Conservation (phyloP, 37 sponge, comb jelly and placozoan species). For the Beroe ovata region DNA sequence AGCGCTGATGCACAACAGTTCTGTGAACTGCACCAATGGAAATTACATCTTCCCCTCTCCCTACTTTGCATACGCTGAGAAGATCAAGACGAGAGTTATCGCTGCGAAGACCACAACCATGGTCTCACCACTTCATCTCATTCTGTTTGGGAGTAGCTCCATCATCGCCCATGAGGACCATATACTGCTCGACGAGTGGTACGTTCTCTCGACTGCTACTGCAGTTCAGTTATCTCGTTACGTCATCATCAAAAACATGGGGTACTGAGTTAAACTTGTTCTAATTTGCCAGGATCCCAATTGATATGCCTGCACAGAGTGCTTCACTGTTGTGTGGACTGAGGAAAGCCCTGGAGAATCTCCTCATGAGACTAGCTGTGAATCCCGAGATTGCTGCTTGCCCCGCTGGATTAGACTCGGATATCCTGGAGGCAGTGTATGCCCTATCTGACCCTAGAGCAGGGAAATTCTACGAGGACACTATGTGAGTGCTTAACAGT, state of each 20-base stretch:
- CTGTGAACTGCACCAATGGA: conserved; percentile 77
- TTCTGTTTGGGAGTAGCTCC: conserved; percentile 74
- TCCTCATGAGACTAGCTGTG: conserved; percentile 72
- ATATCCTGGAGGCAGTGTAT: conserved; percentile 52
- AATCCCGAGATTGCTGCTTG: conserved; percentile 69
- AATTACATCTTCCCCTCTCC: conserved; percentile 78
- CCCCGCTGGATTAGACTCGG: conserved; percentile 44
- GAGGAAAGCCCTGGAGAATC: conserved; percentile 74
- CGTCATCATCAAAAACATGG: too few relatives aligned
- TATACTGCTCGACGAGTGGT: conserved; percentile 67
- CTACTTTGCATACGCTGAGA: conserved; percentile 82
- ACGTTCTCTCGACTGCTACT: background rate
- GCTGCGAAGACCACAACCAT: conserved; percentile 78
- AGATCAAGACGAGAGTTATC: conserved; percentile 73
- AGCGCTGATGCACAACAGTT: conserved; percentile 86
- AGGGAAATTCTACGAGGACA: conserved; percentile 57
- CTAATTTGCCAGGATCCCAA: conserved; percentile 76
- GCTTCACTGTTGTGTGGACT: conserved; percentile 79
- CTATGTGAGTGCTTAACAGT: conserved; percentile 13
- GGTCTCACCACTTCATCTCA: conserved; percentile 79
- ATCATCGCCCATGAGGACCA: conserved; percentile 54
- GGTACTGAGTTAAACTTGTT: too few relatives aligned
- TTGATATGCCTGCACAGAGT: conserved; percentile 69
- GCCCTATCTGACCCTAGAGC: conserved; percentile 38
- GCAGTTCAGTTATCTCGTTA: too few relatives aligned